Evolutionary conservation across 2,113 vertebrate species (phyloP).

Genomic region (Cyprinodon brontotheroides): DNA sequence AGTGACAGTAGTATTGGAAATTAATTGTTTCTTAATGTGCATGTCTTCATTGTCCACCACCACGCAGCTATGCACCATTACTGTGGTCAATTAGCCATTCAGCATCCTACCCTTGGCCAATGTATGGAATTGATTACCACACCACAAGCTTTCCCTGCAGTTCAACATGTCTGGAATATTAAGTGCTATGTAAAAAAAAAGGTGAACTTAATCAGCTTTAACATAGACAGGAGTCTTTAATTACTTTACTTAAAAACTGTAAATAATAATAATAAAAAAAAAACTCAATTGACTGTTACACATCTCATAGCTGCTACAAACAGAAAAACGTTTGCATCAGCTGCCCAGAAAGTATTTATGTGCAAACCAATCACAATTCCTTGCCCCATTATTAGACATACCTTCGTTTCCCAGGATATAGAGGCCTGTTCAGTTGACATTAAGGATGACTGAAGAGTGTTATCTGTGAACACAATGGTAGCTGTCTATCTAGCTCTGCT

Average conservation of each 20-base stretch:
- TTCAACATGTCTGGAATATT: slow-evolving; percentile 66
- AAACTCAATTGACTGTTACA: slow-evolving; percentile 18
- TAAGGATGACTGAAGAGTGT: slow-evolving; percentile 79
- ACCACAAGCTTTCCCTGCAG: slow-evolving; percentile 58
- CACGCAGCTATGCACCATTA: slow-evolving; percentile 76
- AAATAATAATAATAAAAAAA: slow-evolving; percentile 9
- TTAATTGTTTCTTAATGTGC: slow-evolving; percentile 83
- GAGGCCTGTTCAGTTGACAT: slow-evolving; percentile 61
- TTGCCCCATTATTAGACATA: slow-evolving; percentile 46
- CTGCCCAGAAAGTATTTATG: slow-evolving; percentile 35
- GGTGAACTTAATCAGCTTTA: slow-evolving; percentile 47
- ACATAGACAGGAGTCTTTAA: slow-evolving; percentile 39
- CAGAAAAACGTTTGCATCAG: slow-evolving; percentile 16
- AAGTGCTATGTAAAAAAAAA: slow-evolving; percentile 50
- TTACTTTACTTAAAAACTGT: slow-evolving; percentile 22
- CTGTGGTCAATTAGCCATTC: slow-evolving; percentile 80
- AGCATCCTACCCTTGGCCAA: slow-evolving; percentile 65
- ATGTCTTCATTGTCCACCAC: slow-evolving; percentile 67
- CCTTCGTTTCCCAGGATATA: slow-evolving; percentile 33
- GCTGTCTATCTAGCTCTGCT: slow-evolving; percentile 69
- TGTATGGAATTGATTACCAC: slow-evolving; percentile 76
- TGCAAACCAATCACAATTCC: slow-evolving; percentile 27
- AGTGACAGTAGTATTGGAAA: slow-evolving; percentile 77
- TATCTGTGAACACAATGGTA: slow-evolving; percentile 75
- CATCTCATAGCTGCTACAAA: slow-evolving; percentile 2